Evolutionary conservation across 1,140 invertebrate genomes (phyloP).

Genomic region (Himalopsyche phryganea): DNA sequence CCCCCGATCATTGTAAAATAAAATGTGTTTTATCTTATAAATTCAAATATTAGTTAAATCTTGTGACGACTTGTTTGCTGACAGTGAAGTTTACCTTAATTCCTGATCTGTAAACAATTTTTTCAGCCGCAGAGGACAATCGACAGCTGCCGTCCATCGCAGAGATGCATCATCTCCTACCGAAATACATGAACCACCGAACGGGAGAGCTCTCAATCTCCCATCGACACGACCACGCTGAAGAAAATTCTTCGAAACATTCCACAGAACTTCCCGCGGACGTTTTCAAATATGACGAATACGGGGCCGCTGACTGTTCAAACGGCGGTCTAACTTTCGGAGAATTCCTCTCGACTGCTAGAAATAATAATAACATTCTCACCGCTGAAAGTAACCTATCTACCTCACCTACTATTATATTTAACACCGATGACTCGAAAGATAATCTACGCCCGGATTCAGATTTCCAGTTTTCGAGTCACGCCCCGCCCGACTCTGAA

Average conservation of each 20-base stretch:
- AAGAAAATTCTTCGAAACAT: conserved; percentile 3
- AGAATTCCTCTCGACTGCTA: background rate
- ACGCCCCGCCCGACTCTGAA: background rate
- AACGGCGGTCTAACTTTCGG: background rate
- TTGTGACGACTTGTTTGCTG: no score
- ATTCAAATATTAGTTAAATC: no score
- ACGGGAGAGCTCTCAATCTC: background rate
- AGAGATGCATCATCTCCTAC: no score
- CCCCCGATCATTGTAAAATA: no score
- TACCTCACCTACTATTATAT: conserved; percentile 17
- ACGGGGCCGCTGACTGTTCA: background rate
- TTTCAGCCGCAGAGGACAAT: background rate
- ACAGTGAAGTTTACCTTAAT: no score
- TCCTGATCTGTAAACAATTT: no score
- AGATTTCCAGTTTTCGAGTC: background rate
- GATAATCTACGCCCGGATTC: background rate
- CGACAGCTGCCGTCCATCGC: no score
- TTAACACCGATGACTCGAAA: conserved; percentile 18
- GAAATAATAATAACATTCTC: conserved; percentile 1
- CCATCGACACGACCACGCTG: background rate
- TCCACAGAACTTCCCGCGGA: conserved; percentile 6
- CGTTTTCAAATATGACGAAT: background rate
- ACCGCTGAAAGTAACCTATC: conserved; percentile 10
- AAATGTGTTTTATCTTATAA: no score
- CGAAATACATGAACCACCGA: background rate